A percentile compares a stretch with the other conserved stretches of the same genome.
phyloP scores from a whole-genome alignment of 2,113 vertebrate species.

The Halichoeres trimaculatus region DNA sequence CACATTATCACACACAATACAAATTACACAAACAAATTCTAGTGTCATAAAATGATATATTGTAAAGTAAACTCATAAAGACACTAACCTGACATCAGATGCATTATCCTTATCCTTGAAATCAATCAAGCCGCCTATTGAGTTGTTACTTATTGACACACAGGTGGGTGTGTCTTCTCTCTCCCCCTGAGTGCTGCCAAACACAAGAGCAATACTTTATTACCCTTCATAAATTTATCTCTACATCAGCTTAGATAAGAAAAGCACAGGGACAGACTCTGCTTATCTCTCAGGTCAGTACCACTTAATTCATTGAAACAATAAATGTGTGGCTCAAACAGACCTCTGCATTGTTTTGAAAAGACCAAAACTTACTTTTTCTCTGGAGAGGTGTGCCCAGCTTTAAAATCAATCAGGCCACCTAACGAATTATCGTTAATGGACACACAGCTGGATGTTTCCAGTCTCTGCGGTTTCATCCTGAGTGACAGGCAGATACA shows the following conservation, averaged over 20 bases:
- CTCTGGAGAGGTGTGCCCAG: not conserved
- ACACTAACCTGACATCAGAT: not conserved
- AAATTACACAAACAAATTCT: too few relatives aligned
- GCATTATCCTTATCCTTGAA: not conserved
- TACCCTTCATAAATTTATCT: not conserved
- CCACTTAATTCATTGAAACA: too few relatives aligned
- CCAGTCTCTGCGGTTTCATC: not conserved
- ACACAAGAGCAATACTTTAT: not conserved
- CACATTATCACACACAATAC: not conserved
- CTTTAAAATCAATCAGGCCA: conserved; percentile 4
- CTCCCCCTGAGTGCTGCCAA: not conserved
- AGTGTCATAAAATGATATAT: too few relatives aligned
- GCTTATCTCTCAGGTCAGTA: too few relatives aligned
- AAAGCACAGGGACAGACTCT: too few relatives aligned
- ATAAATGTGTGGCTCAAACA: too few relatives aligned
- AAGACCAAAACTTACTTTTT: not conserved
- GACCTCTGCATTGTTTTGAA: not conserved
- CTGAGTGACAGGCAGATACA: not conserved
- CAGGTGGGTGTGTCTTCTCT: not conserved
- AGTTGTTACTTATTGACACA: not conserved
- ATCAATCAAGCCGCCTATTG: not conserved
- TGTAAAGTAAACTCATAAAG: too few relatives aligned
- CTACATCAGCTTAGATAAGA: too few relatives aligned
- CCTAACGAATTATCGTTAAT: not conserved
- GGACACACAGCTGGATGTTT: not conserved